Base-by-base conservation (phyloP, 2,113 vertebrate species). In the Ranitomeya imitator region DNA sequence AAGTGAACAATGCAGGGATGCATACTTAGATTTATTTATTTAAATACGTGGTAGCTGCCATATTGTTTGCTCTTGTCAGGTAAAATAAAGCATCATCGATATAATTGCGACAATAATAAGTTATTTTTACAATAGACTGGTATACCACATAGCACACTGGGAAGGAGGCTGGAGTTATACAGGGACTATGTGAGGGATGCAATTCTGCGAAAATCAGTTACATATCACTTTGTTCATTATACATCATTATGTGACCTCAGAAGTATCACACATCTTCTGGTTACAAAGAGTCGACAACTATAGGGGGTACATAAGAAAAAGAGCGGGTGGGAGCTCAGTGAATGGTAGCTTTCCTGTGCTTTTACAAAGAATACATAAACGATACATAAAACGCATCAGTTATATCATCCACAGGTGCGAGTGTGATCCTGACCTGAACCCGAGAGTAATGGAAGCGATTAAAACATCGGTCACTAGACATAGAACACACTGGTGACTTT, bases 1-100 rank as follows among this genome's bases (percentile, higher is more conserved):
- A 55, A 79, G 77, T 57, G 77, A 79, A 23, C 52, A 79, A 55
- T n/a, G 76, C 76, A 54, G 19, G 19, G 76, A 78, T 23, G n/a
- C 54, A 59, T 26, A 59, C 23, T 7, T 60, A 2, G 4, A 80
- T 80, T 80, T 80, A 80, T 80, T 80, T 26, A 80, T 80, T 80
- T 26, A 80, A 6, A 23, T 59, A 59, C 1, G 55, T 31, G 55
- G 78, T 31, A 59, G 78, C 78, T 60, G 52, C 78, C 55, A 80
- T 60, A 80, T 57, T 31, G 21, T 31, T 31, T 59, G 21, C 26
- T 80, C n/a, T 80, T 3, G 54, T 59, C 54, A 59, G 3, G 15
- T 80, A 23, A 18, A 31, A 80, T 31, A 19, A n/a, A 80, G 60
- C 18, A 5, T 45, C 73, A 52, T 76, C 73, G 16, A 52, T 76